Percentiles rank a stretch among this genome's conserved stretches.
Evolutionary conservation across 2,888 invertebrate species (phyloP).

Genomic region (Aspidiotus rigidus): DNA sequence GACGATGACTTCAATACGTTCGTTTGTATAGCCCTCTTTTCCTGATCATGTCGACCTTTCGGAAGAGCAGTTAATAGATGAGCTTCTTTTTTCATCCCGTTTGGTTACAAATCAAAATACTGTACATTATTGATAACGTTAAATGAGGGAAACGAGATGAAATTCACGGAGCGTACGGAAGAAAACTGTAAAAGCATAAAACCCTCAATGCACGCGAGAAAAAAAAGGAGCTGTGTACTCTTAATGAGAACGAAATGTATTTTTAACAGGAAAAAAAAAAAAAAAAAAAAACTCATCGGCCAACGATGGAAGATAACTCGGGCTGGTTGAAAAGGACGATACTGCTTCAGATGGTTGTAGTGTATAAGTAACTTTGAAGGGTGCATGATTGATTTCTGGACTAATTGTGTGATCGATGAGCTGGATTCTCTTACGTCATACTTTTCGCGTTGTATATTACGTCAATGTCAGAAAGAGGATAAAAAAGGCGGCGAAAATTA

Average conservation of each 20-base stretch:
- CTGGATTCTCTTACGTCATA: slow-evolving; percentile 15
- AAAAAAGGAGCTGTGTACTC: too few relatives aligned
- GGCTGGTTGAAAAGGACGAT: slow-evolving; percentile 30
- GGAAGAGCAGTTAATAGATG: too few relatives aligned
- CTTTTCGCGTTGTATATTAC: slow-evolving; percentile 8
- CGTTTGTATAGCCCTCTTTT: not conserved
- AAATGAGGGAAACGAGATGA: not conserved
- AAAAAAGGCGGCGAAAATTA: not conserved
- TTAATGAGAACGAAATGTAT: not conserved
- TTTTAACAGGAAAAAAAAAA: slow-evolving; percentile 17
- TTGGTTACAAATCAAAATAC: not conserved
- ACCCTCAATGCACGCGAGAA: not conserved
- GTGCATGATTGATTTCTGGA: slow-evolving; percentile 32
- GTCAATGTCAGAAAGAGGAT: slow-evolving; percentile 17
- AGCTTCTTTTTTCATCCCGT: not conserved
- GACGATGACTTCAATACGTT: not conserved
- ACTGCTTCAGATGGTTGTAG: slow-evolving; percentile 26
- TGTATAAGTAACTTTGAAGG: slow-evolving; percentile 29
- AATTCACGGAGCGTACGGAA: not conserved
- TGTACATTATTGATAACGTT: not conserved
- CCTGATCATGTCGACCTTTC: too few relatives aligned
- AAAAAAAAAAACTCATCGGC: not conserved
- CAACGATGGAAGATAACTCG: slow-evolving; percentile 27
- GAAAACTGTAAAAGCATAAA: not conserved
- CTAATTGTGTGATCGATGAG: slow-evolving; percentile 33